Evolutionary conservation across 1,140 invertebrate genomes (phyloP).

Genomic region (Drosophila tropicalis): DNA sequence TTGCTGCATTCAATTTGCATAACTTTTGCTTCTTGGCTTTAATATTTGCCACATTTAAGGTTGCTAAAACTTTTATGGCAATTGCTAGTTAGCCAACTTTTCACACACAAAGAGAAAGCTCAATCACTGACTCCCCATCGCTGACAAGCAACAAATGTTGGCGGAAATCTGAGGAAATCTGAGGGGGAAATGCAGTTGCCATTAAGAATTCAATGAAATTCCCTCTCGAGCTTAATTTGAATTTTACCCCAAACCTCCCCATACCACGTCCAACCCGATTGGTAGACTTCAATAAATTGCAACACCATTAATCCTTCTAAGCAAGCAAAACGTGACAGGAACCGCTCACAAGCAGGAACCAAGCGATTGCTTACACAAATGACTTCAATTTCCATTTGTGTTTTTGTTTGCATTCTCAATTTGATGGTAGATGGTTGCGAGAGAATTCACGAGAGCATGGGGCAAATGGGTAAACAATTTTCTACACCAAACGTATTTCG

Average conservation of each 20-base stretch:
- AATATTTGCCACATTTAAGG: slow-evolving; percentile 47
- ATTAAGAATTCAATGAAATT: slow-evolving; percentile 32
- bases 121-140: neutral
- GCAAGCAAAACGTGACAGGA: slow-evolving; percentile 33
- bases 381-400: slow-evolving; percentile 68
- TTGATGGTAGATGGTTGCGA: slow-evolving; percentile 13
- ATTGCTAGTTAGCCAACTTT: slow-evolving; percentile 48
- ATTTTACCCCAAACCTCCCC: slow-evolving; percentile 29
- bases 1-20: slow-evolving; percentile 78
- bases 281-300: slow-evolving; percentile 64
- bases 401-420: slow-evolving; percentile 66
- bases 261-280: slow-evolving; percentile 37
- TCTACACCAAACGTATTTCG: slow-evolving; percentile 49
- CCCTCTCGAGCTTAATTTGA: slow-evolving; percentile 50
- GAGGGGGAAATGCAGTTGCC: slow-evolving; percentile 50
- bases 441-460: too few relatives aligned
- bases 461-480: slow-evolving; percentile 53
- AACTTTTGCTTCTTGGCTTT: slow-evolving; percentile 51
- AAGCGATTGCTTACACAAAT: slow-evolving; percentile 48
- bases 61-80: slow-evolving; percentile 62
- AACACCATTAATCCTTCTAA: slow-evolving; percentile 61
- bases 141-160: slow-evolving; percentile 68
- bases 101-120: neutral
- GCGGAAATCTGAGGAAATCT: slow-evolving; percentile 59
- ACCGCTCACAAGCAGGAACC: slow-evolving; percentile 32